A percentile compares a stretch with the other conserved stretches of the same genome.
Evolutionary conservation across 2,888 invertebrate species (phyloP).

Genomic region (Ephialtes manifestator): DNA sequence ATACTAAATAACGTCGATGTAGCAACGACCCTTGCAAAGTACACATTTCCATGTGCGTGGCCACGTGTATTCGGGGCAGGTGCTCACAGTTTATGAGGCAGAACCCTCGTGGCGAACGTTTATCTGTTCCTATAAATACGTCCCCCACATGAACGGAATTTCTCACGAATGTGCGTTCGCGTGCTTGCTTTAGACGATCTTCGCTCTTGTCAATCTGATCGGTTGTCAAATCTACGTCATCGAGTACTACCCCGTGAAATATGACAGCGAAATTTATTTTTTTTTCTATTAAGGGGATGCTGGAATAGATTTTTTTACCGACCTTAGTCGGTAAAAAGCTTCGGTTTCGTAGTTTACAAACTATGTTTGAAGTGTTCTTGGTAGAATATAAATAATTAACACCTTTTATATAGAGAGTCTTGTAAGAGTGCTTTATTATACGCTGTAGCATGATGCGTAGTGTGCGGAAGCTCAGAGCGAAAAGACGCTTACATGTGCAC

Average conservation of each 20-base stretch:
- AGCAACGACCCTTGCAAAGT: not conserved
- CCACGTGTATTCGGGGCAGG: constrained; percentile 63
- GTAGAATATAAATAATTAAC: too few relatives aligned
- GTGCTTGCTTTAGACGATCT: constrained; percentile 44
- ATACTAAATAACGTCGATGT: constrained; percentile 1
- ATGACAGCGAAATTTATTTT: constrained; percentile 5
- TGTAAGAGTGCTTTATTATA: too few relatives aligned
- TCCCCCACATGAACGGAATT: constrained; percentile 39
- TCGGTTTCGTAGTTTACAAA: too few relatives aligned
- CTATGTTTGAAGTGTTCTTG: too few relatives aligned
- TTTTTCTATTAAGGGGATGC: not conserved
- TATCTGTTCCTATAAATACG: constrained; percentile 44
- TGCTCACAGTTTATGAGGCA: constrained; percentile 53
- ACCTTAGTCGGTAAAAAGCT: too few relatives aligned
- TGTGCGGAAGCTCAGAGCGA: too few relatives aligned
- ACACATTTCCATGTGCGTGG: constrained; percentile 50
- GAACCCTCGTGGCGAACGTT: constrained; percentile 43
- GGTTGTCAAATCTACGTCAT: constrained; percentile 58
- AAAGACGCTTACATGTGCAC: too few relatives aligned
- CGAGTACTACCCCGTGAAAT: constrained; percentile 11
- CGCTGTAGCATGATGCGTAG: too few relatives aligned
- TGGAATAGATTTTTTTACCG: too few relatives aligned
- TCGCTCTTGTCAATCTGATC: constrained; percentile 48
- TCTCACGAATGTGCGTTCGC: constrained; percentile 70
- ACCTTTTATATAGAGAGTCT: too few relatives aligned